Conservation (phyloP, 2,113 vertebrate genomes). For the Cephalopterus ornatus region DNA sequence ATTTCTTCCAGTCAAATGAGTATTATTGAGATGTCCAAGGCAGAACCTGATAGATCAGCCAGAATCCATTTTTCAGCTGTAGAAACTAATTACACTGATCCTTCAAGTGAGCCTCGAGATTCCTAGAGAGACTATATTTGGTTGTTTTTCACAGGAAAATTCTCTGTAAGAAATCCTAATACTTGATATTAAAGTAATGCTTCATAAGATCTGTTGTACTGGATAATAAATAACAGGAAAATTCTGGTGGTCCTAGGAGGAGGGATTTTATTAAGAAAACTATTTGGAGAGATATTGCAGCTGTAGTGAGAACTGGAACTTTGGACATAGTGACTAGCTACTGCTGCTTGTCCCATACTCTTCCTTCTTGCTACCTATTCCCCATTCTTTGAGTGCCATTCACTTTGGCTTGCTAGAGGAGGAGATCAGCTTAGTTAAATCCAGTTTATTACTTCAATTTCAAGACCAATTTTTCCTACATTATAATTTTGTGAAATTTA, state of each 20-base stretch:
- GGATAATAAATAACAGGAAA: constrained; percentile 21
- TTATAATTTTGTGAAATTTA: background rate
- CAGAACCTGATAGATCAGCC: background rate
- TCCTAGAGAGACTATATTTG: background rate
- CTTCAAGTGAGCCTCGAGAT: background rate
- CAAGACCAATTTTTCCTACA: background rate
- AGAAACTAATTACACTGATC: background rate
- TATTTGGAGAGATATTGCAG: background rate
- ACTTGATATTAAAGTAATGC: constrained; percentile 44
- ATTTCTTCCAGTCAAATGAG: background rate
- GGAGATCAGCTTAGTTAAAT: background rate
- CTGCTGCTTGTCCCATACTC: background rate
- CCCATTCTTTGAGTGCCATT: background rate
- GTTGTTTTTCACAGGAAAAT: background rate
- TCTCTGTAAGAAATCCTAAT: background rate
- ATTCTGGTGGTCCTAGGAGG: background rate
- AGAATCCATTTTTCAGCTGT: background rate
- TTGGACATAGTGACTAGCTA: background rate
- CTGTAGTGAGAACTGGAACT: background rate
- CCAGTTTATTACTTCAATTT: background rate
- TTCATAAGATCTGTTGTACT: background rate
- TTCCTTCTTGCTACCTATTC: background rate
- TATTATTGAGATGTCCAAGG: background rate
- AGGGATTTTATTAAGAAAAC: background rate
- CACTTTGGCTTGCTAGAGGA: background rate